A percentile compares a stretch with the other conserved stretches of the same genome.
Conservation (phyloP, 2,888 invertebrate genomes). For the Rhaphigaster nebulosa region DNA sequence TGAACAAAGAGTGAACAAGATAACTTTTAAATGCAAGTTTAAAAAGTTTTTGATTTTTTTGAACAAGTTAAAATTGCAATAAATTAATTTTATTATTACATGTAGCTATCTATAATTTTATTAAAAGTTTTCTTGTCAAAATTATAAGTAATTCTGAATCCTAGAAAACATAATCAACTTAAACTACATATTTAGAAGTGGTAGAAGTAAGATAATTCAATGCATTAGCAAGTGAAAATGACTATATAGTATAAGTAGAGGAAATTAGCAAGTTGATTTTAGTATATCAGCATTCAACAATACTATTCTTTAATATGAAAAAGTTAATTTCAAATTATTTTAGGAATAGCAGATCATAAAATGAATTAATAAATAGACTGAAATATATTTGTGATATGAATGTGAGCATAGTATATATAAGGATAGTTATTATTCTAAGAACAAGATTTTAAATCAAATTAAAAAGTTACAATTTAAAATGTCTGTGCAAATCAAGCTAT, state of each 20-base stretch:
- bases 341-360: neutral
- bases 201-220: neutral
- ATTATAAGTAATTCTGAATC: neutral
- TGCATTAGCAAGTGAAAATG: neutral
- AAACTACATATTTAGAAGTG: neutral
- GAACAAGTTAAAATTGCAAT: neutral
- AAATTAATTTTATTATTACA: neutral
- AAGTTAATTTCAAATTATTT: neutral
- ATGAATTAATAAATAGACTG: conserved; percentile 14
- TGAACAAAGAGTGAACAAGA: too few species aligned
- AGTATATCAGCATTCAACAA: neutral
- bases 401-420: neutral
- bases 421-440: too few species aligned
- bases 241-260: neutral
- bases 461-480: too few species aligned
- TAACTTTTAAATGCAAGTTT: too few species aligned
- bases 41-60: too few species aligned
- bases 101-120: neutral
- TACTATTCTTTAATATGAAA: neutral
- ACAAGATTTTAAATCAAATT: too few species aligned
- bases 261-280: neutral
- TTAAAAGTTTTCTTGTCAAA: neutral
- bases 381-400: neutral
- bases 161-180: neutral
- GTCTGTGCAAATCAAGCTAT: too few species aligned